Evolutionary conservation across 1,140 invertebrate species (phyloP), one percentile per base, ranked within the genome.

Genomic region (Scaptomyza graminum): DNA sequence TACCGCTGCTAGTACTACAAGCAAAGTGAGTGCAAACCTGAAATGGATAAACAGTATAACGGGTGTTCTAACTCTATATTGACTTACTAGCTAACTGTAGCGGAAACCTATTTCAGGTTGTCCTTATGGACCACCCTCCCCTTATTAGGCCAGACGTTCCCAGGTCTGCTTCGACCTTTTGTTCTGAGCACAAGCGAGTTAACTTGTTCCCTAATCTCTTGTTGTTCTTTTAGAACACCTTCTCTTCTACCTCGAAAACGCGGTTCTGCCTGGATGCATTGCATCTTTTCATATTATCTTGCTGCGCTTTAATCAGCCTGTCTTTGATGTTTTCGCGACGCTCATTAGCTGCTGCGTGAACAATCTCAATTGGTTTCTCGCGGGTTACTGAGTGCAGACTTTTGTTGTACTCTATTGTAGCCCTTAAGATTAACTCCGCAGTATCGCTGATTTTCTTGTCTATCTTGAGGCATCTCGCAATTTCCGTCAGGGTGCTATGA

Each of bases 201-300:
- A 74, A 51, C 18, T 74, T 74, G 25, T 68, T 68, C n/a, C n/a
- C 13, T 62, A 39, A 9, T 34, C n/a, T n/a, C n/a, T n/a, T 56
- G 11, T 60, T 73, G 3, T 11, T 41, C 11, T 66, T 73, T 5
- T 47, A 13, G 25, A 3, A 7, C 47, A 43, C 12, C 56, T 56
- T 55, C 9, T 66, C 70, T 2, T 49, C 56, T 11, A 60, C 37
- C 28, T 60, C n/a, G 31, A 73, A 73, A 12, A 12, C 8, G 28
- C 54, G 37, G 6, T 57, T 57, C 46, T 57, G 55, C 5, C 41
- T 15, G 34, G 55, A 13, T 2, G 8, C 31, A n/a, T 41, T 15
- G 11, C 13, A 25, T 25, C 25, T 25, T 25, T 25, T 25, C 2
- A 25, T 25, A 25, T 25, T 25, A 25, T 25, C 25, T 25, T 25